Conservation (phyloP, 2,797 vertebrate species). For the Petrocephalus sullivani region DNA sequence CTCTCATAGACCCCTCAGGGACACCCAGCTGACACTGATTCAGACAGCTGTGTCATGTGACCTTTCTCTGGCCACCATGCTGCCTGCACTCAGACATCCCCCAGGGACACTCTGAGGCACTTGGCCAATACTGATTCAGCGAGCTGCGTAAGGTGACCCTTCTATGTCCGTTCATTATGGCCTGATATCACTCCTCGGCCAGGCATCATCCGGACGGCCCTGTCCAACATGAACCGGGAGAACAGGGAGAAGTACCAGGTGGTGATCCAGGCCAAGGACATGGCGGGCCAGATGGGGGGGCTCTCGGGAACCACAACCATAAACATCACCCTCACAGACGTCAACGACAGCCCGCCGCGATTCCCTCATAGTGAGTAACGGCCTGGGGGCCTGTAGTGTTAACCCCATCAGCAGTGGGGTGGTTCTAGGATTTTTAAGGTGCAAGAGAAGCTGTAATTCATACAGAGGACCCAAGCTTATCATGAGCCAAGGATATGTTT, state of each 20-base stretch:
- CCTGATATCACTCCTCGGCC: not conserved
- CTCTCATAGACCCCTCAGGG: not conserved
- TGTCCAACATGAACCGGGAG: slow-evolving; percentile 93
- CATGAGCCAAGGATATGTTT: not conserved
- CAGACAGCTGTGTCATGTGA: not conserved
- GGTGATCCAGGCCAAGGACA: slow-evolving; percentile 96
- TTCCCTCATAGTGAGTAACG: slow-evolving; percentile 83
- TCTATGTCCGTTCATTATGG: not conserved
- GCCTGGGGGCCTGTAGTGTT: not conserved
- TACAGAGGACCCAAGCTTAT: not conserved
- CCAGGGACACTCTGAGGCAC: not conserved
- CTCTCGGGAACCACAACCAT: slow-evolving; percentile 88
- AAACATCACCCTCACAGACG: slow-evolving; percentile 86
- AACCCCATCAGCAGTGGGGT: not conserved
- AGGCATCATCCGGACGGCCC: slow-evolving; percentile 92
- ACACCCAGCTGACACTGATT: not conserved
- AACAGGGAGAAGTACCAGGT: slow-evolving; percentile 91
- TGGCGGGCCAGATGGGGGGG: slow-evolving; percentile 97
- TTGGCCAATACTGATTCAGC: not conserved
- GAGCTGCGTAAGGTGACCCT: not conserved
- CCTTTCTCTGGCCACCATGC: not conserved
- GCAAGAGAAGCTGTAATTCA: not conserved
- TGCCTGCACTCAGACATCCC: not conserved
- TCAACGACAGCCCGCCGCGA: slow-evolving; percentile 92
- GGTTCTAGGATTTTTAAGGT: not conserved